Conservation (phyloP, 2,797 vertebrate genomes). For the Anniella stebbinsi region DNA sequence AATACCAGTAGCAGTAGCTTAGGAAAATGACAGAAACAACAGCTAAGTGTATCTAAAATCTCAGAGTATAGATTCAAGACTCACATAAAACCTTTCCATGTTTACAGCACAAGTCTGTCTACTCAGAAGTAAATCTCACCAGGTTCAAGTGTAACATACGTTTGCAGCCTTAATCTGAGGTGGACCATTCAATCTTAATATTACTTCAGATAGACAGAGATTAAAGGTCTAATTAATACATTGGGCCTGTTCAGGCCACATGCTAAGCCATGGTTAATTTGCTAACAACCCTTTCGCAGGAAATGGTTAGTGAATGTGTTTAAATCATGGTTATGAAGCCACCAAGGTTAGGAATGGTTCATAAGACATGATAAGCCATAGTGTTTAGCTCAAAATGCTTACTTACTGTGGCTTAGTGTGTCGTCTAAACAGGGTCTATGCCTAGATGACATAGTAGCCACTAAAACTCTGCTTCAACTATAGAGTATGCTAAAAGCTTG, state of each 20-base stretch:
- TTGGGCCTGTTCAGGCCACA: not conserved
- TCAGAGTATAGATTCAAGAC: not conserved
- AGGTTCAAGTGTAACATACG: no score
- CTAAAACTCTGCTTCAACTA: not conserved
- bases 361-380: no score
- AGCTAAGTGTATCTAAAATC: not conserved
- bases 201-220: not conserved
- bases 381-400: no score
- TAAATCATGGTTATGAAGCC: no score
- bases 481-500: not conserved
- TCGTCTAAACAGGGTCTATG: not conserved
- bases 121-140: not conserved
- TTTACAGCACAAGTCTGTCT: not conserved
- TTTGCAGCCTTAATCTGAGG: not conserved
- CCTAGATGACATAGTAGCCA: not conserved
- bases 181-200: not conserved
- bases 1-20: not conserved
- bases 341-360: no score
- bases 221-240: not conserved
- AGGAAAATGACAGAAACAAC: not conserved
- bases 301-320: no score
- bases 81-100: not conserved
- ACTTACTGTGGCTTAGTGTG: no score
- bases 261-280: no score
- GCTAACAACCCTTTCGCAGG: no score